Evolutionary conservation across 1,140 invertebrate species (phyloP).

Genomic region (Scaptodrosophila lebanonensis): DNA sequence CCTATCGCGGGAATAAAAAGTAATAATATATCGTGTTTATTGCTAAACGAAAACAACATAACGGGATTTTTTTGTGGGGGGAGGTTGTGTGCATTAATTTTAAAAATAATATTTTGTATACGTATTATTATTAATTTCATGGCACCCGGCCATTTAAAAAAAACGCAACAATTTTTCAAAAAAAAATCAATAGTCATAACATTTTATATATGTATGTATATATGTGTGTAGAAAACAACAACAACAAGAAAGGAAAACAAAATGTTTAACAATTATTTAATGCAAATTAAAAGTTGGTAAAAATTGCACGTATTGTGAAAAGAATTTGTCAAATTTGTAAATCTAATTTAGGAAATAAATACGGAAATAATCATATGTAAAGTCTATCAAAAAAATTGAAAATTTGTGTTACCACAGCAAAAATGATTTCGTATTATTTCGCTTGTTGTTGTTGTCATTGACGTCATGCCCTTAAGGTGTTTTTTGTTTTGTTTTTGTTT

Average conservation of each 20-base stretch:
- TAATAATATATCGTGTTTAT: no score
- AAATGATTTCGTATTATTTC: not conserved
- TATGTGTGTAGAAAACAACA: no score
- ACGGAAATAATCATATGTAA: no score
- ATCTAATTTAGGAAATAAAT: conserved; percentile 5
- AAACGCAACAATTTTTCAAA: conserved; percentile 40
- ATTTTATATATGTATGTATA: conserved; percentile 3
- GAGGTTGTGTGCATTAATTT: not conserved
- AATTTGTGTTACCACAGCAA: no score
- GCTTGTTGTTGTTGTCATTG: conserved; percentile 4
- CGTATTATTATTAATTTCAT: conserved; percentile 23
- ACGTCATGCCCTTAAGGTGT: not conserved
- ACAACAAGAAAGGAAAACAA: conserved; percentile 1
- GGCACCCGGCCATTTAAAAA: conserved; percentile 48
- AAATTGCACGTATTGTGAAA: no score
- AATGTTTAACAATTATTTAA: conserved; percentile 3
- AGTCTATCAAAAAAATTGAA: no score
- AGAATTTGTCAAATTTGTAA: no score
- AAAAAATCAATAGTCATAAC: conserved; percentile 26
- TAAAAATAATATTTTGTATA: not conserved
- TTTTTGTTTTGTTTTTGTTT: not conserved
- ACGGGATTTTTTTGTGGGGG: not conserved
- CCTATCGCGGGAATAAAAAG: no score
- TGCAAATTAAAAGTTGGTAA: no score
- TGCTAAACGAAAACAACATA: no score